Base-by-base conservation (phyloP, 2,888 invertebrate genomes). In the Dendrolimus houi region DNA sequence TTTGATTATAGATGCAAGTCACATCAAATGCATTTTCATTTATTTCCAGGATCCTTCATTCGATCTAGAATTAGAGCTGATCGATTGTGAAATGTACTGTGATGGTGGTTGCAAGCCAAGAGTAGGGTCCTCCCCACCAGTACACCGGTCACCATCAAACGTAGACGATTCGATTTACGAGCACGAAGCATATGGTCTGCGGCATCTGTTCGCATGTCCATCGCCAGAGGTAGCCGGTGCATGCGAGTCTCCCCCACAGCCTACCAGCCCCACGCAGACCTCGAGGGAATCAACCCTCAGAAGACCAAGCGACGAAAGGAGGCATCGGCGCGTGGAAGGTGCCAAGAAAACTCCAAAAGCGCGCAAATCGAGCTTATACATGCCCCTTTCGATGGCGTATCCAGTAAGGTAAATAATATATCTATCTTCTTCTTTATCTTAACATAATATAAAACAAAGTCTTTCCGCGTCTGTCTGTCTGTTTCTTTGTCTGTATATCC, bases 201-300 rank as follows among this genome's bases (percentile, higher is more conserved):
- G 83, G 7, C 82, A 81, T 55, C 67, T 82, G n/a, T 78, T 79
- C 65, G 65, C 75, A 7, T 66, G 72, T 41, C 80, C 77, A 9
- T 78, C 80, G 8, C 77, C 82, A 13, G 83, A 81, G 52, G 70
- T 71, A 1, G 71, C 75, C 2, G 78, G 75, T 1, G 69, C 81
- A n/a, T 84, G 83, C 52, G 82, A 85, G 65, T 96, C 96, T 0
- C 96, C 96, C 0, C 96, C 96, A 0, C 93, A 94, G 67, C 95
- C 96, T 2, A 96, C 96, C n/a, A 96, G 95, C 73, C 96, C 96
- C 7, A 96, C 95, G 10, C 92, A 94, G 64, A 94, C 94, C 73
- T 94, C 95, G 63, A 92, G 93, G 56, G 95, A 96, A 68, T 92
- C 96, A 41, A 91, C 95, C 58, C 93, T 96, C 60, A 93, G 94